Base-by-base conservation (phyloP, 2,797 vertebrate species). In the Premnoplex brunnescens region DNA sequence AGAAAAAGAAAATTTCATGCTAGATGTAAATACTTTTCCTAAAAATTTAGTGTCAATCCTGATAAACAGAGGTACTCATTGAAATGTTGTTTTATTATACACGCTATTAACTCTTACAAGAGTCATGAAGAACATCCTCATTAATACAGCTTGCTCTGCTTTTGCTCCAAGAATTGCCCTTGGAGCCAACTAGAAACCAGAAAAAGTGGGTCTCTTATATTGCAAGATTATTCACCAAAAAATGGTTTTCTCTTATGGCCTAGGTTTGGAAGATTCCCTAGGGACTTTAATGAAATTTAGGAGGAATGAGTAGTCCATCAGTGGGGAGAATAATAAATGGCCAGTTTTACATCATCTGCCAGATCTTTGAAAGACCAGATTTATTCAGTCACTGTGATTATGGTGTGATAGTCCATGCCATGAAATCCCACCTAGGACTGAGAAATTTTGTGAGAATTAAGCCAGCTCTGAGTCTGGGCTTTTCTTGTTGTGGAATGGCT, bases 341-440 rank as follows among this genome's bases (percentile, higher is more conserved):
- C 94, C 80, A 78, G 36, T 87, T 94, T 90, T 91, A 66, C 76
- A 58, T 64, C 77, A 73, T 93, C 84, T 75, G 91, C 73, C 85
- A 85, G 27, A 83, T 78, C 59, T 93, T 84, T 73, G 80, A 77
- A 84, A 79, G 77, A 48, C 55, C 88, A 67, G 82, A 85, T 96
- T 94, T 93, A 69, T 88, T 93, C 74, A 72, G 72, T 94, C 85
- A n/a, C 64, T 4, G 5, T 86, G 86, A 91, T 87, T 37, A 9
- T 43, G 54, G 23, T 84, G 55, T 94, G 95, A 90, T 78, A 80
- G 66, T 75, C 56, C 56, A 23, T 22, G 74, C 41, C 82, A 73
- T 17, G 79, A 75, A 91, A 84, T 63, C 69, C 48, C 63, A 67
- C 48, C 83, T 21, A 91, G 66, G 59, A n/a, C 63, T 54, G 34